Evolutionary conservation across 2,888 invertebrate genomes (phyloP), one percentile per base, ranked within the genome.

Genomic region (Cephus sareptanus): DNA sequence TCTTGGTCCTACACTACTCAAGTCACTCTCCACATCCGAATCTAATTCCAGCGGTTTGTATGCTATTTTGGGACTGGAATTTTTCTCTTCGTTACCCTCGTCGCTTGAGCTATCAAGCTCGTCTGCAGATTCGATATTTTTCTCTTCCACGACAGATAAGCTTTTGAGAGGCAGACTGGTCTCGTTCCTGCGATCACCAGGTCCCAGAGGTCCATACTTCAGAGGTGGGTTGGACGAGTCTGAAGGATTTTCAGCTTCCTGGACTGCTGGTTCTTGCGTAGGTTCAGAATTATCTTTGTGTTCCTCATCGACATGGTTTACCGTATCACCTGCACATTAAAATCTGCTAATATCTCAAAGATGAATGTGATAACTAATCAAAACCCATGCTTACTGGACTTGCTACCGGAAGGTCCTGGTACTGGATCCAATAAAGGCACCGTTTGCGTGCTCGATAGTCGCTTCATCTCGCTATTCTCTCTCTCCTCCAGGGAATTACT

Each of bases 1-100:
- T 75, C 87, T 85, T 1, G 88, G 85, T 4, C 83, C 85, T 0
- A 82, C 79, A 76, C 80, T 84, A 40, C 83, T 84, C n/a, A 89
- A 79, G 71, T 90, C 89, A 35, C 87, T 89, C 69, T 90, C 91
- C 3, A 86, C 85, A n/a, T 91, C 91, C 0, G 91, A 91, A 75
- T 91, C 90, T 34, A 90, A 15, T 35, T 89, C 90, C 35, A 91
- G 78, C 0, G 90, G 91, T 74, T 79, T 86, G 79, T 91, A 91
- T 1, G 87, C 86, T 11, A 91, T 83, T 76, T 80, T 87, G 0
- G 87, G 84, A 73, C 79, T 84, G 1, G 85, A 81, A 12, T 74
- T 74, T 56, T 83, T 86, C 12, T 81, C 82, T 33, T 4, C 4
- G 4, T 80, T 84, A 4, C 84, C 87, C 2, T 90, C 90, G 73